Evolutionary conservation across 2,797 vertebrate species (phyloP).

Genomic region (Galago senegalensis): DNA sequence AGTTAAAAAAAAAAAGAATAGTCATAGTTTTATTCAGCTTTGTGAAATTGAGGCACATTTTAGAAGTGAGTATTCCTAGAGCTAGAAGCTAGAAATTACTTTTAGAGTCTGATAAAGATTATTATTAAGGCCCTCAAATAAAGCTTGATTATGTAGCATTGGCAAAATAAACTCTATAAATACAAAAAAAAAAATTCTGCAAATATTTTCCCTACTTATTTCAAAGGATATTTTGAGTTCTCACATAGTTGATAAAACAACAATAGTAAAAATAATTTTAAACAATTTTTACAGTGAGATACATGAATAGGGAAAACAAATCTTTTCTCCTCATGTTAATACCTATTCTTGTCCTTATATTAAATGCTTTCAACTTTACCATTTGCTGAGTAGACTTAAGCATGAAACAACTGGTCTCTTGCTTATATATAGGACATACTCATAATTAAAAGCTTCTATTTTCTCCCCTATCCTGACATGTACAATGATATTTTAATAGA

Average conservation of each 20-base stretch:
- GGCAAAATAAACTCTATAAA: background rate
- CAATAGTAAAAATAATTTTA: slow-evolving; percentile 54
- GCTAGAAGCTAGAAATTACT: slow-evolving; percentile 42
- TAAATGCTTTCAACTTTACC: background rate
- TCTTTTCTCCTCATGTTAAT: slow-evolving; percentile 27
- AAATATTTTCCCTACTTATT: slow-evolving; percentile 54
- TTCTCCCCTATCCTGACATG: background rate
- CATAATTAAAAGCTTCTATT: slow-evolving; percentile 2
- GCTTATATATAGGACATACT: background rate
- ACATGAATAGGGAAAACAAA: slow-evolving; percentile 4
- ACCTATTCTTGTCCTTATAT: background rate
- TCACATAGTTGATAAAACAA: slow-evolving; percentile 13
- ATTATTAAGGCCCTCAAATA: slow-evolving; percentile 26
- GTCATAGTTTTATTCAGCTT: slow-evolving; percentile 32
- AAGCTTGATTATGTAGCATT: slow-evolving; percentile 10
- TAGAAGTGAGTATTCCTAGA: slow-evolving; percentile 28
- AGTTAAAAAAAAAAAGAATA: background rate
- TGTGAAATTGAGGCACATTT: background rate
- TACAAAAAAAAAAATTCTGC: slow-evolving; percentile 30
- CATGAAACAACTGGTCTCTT: background rate
- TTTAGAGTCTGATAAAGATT: slow-evolving; percentile 48
- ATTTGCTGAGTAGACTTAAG: slow-evolving; percentile 20
- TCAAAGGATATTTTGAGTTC: slow-evolving; percentile 53
- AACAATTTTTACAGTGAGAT: slow-evolving; percentile 48
- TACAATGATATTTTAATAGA: slow-evolving; percentile 19